Conservation (phyloP, 1,140 invertebrate species). For the Plodia interpunctella region DNA sequence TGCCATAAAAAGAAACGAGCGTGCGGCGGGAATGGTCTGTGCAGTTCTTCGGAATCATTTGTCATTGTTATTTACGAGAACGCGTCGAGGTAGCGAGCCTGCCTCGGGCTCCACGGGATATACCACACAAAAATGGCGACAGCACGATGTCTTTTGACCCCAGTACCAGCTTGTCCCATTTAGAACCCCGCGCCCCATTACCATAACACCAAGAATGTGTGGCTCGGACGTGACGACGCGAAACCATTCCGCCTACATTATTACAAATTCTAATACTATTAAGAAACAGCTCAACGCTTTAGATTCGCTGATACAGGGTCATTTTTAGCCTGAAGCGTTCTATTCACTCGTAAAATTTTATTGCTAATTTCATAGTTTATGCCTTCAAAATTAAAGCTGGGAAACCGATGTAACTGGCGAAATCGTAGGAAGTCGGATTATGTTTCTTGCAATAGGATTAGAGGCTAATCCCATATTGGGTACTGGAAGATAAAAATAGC, state of each 20-base stretch:
- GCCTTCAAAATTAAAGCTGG: conserved; percentile 16
- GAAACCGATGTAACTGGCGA: conserved; percentile 1
- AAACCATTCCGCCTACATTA: conserved; percentile 33
- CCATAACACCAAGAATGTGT: conserved; percentile 42
- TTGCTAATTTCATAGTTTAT: conserved; percentile 32
- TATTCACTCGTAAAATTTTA: conserved; percentile 41
- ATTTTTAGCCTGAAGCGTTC: conserved; percentile 27
- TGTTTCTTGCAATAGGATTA: conserved; percentile 34
- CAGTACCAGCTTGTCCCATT: conserved; percentile 28
- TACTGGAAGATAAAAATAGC: conserved; percentile 19
- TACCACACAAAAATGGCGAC: conserved; percentile 47
- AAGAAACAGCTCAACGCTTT: conserved; percentile 30
- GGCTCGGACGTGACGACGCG: conserved; percentile 32
- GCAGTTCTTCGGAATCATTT: conserved; percentile 35
- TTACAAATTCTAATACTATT: conserved; percentile 49
- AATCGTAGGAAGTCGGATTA: conserved; percentile 29
- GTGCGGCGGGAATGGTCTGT: conserved; percentile 23
- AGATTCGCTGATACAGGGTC: conserved; percentile 42
- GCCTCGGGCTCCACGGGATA: conserved; percentile 26
- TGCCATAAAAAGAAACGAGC: conserved; percentile 38
- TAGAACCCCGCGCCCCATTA: conserved; percentile 48
- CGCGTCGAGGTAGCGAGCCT: not conserved
- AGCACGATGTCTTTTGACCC: conserved; percentile 55
- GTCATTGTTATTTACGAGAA: conserved; percentile 42
- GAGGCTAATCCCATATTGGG: conserved; percentile 44